Evolutionary conservation across 2,797 vertebrate species (phyloP), one percentile per base, ranked within the genome.

Genomic region (Petrocephalus sullivani): DNA sequence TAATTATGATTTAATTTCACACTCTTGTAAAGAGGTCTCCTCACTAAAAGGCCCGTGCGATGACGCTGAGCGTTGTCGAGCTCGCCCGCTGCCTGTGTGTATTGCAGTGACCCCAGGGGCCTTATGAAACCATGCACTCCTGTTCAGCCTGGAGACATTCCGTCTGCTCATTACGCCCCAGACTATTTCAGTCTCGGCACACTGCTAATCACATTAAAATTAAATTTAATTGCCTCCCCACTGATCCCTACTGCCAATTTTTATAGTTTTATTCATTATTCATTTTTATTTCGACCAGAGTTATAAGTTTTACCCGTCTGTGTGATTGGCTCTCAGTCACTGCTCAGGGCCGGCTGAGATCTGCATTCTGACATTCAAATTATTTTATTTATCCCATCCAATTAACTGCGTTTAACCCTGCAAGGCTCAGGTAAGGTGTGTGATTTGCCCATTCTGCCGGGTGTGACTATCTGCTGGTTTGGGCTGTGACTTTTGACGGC

Each of bases 131-230:
- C 83, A 56, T 57, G 83, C 21, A 56, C 51, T 23, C 14, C 23
- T 37, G 28, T 57, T 85, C 51, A 85, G 83, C 53, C 83, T 33
- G 57, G 51, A 85, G 83, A 85, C 53, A 12, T 56, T 51, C 6
- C 33, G 23, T 56, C 23, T 85, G 16, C 83, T 85, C 83, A 85
- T 85, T 85, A 85, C 7, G 51, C 51, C 21, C 5, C 12, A 33
- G 23, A 85, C 83, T 85, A 85, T 85, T 85, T 57, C 83, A 57
- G 83, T 57, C 83, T 85, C 83, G 21, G n/a, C 53, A 56, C 53
- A 57, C 83, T 57, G n/a, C 83, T 85, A 85, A 85, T 85, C 83
- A 33, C 51, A 85, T 85, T 85, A 85, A 54, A 85, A 85, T 85
- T 85, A 54, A 85, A 53, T 85, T 56, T 56, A 85, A 85, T 56